Conservation (phyloP, 2,113 vertebrate genomes). For the Myrmecobius fasciatus region DNA sequence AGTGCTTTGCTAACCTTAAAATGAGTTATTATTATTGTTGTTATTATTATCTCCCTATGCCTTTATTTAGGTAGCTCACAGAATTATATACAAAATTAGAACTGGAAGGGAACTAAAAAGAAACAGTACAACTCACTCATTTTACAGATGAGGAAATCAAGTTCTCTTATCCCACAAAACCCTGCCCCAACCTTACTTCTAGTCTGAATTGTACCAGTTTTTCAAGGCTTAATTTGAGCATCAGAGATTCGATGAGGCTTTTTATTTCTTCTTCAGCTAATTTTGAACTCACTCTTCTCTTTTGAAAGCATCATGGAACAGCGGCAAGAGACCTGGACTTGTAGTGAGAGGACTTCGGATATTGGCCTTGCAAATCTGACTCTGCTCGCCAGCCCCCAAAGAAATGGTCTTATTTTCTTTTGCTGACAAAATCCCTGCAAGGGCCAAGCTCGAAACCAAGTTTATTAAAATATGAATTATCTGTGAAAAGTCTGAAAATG, state of each 20-base stretch:
- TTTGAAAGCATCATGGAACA: background rate
- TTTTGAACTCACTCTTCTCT: background rate
- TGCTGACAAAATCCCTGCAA: slow-evolving; percentile 56
- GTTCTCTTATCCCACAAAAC: background rate
- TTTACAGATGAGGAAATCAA: background rate
- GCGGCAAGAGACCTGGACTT: background rate
- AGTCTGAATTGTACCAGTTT: background rate
- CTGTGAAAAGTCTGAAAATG: slow-evolving; percentile 52
- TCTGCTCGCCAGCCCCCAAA: background rate
- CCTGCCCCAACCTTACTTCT: background rate
- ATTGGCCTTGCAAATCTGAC: background rate
- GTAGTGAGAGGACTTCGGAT: background rate
- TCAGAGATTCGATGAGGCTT: background rate
- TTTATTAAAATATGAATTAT: slow-evolving; percentile 68
- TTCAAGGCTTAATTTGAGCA: background rate
- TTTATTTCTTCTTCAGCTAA: background rate
- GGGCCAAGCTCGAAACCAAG: slow-evolving; percentile 40
- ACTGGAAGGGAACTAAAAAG: background rate
- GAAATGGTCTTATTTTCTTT: slow-evolving; percentile 37
- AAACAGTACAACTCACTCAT: background rate
- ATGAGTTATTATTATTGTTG: no score
- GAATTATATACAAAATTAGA: background rate
- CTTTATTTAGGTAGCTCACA: background rate
- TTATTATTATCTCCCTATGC: background rate
- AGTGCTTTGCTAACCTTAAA: background rate